Conservation (phyloP, 2,113 vertebrate species). For the Piaya cayana region DNA sequence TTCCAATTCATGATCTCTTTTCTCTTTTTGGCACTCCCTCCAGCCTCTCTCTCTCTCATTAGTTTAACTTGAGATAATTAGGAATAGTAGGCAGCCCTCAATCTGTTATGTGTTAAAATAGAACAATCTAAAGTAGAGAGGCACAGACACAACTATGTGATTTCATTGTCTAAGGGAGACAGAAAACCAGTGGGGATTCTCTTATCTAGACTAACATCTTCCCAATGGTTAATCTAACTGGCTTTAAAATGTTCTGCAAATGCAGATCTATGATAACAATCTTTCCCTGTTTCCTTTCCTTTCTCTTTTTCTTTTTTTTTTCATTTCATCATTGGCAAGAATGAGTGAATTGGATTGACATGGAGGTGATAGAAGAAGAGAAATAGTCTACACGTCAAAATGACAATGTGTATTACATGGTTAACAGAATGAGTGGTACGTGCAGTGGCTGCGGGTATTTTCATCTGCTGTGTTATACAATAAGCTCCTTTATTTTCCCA, state of each 20-base stretch:
- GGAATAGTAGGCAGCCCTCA: slow-evolving; percentile 75
- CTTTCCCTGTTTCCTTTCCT: slow-evolving; percentile 52
- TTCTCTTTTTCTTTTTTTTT: slow-evolving; percentile 23
- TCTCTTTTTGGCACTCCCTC: slow-evolving; percentile 16
- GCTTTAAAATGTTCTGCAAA: slow-evolving; percentile 72
- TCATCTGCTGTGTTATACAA: slow-evolving; percentile 61
- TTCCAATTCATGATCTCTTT: slow-evolving; percentile 40
- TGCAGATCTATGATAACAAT: slow-evolving; percentile 63
- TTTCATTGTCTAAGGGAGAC: slow-evolving; percentile 86
- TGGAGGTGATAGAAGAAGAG: slow-evolving; percentile 80
- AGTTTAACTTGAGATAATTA: slow-evolving; percentile 86
- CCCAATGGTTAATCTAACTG: slow-evolving; percentile 77
- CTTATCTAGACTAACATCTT: slow-evolving; percentile 85
- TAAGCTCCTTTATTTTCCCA: slow-evolving; percentile 49
- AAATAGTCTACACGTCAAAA: slow-evolving; percentile 81
- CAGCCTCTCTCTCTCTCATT: slow-evolving; percentile 69
- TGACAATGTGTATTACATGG: slow-evolving; percentile 80
- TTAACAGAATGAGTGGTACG: slow-evolving; percentile 73
- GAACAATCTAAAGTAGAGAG: slow-evolving; percentile 75
- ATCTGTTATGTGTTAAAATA: slow-evolving; percentile 68
- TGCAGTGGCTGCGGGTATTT: slow-evolving; percentile 66
- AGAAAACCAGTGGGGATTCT: slow-evolving; percentile 82
- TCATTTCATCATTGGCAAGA: slow-evolving; percentile 54
- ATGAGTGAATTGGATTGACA: slow-evolving; percentile 78
- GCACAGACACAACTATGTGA: slow-evolving; percentile 80